phyloP scores from a whole-genome alignment of 2,797 vertebrate genomes.

The Tarsius wallacei region DNA sequence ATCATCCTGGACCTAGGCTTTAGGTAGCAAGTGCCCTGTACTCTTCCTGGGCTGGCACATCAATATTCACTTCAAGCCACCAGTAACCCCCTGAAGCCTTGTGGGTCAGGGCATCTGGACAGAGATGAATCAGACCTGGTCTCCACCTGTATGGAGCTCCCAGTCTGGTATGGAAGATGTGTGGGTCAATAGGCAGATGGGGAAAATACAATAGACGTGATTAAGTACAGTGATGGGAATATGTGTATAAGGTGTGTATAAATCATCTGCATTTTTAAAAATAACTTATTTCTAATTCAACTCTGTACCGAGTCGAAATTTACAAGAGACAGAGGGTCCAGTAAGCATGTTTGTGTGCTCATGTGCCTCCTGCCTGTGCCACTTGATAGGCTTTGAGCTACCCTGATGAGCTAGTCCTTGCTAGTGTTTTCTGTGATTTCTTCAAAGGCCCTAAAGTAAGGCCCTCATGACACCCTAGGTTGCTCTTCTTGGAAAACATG shows the following conservation, averaged over 20 bases:
- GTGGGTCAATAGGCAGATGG: not conserved
- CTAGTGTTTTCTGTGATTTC: slow-evolving; percentile 17
- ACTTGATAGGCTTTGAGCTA: not conserved
- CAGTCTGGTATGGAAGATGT: not conserved
- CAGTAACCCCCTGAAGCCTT: not conserved
- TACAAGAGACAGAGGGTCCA: not conserved
- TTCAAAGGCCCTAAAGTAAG: slow-evolving; percentile 19
- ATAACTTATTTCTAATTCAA: slow-evolving; percentile 35
- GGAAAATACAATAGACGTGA: not conserved
- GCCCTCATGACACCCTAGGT: not conserved
- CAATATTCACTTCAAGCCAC: not conserved
- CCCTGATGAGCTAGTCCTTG: not conserved
- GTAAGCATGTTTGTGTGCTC: not conserved
- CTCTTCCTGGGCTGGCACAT: not conserved
- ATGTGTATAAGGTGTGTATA: not conserved
- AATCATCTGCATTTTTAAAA: not conserved
- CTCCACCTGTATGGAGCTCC: slow-evolving; percentile 40
- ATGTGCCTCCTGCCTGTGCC: not conserved
- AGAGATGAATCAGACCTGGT: slow-evolving; percentile 17
- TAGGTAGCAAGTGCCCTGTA: not conserved
- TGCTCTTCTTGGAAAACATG: slow-evolving; percentile 49
- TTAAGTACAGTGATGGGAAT: not conserved
- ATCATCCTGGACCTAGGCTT: not conserved
- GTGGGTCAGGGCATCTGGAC: not conserved
- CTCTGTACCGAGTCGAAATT: slow-evolving; percentile 44